Base-by-base conservation (phyloP, 2,113 vertebrate genomes). In the Cepphus grylle region DNA sequence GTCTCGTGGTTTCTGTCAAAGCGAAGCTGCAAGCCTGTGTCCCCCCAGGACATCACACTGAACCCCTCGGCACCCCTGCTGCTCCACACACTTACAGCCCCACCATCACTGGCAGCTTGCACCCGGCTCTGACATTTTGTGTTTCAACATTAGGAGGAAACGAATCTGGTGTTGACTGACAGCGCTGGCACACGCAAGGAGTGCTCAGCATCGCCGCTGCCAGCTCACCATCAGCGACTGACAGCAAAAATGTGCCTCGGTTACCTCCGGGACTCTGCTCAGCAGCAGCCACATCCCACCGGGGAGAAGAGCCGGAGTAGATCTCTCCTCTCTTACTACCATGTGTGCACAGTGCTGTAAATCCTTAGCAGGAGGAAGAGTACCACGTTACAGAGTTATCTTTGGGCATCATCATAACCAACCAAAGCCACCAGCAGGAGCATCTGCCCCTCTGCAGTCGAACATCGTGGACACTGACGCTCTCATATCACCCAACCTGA, bases 401-500 rank as follows among this genome's bases (percentile, higher is more conserved):
- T 77, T 17, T 42, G 63, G 19, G 55, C 59, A 62, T 45, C 59
- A 49, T 5, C 71, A 73, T 16, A 76, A 34, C 9, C 52, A 84
- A 7, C 4, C 59, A 43, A 15, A 91, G 23, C 27, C 2, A 0
- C 1, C 3, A 76, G 61, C 22, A 43, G 19, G 34, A 80, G 12
- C 79, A 70, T 12, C 69, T 7, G 5, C 6, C 25, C n/a, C 12
- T 66, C 38, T 50, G 2, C 73, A 38, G 79, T 0, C 2, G 1
- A 32, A 50, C 29, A 7, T 6, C 0, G 0, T 4, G 43, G 63
- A 20, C 38, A 50, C 6, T 1, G 0, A 10, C 40, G 2, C 7
- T 38, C 34, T 30, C 6, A 0, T 4, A 49, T 15, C 43, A 29
- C 36, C 36, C 56, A 56, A 7, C 11, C 15, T 7, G 9, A 72